Conservation (phyloP, 2,888 invertebrate species). For the Eubasilissa splendida region DNA sequence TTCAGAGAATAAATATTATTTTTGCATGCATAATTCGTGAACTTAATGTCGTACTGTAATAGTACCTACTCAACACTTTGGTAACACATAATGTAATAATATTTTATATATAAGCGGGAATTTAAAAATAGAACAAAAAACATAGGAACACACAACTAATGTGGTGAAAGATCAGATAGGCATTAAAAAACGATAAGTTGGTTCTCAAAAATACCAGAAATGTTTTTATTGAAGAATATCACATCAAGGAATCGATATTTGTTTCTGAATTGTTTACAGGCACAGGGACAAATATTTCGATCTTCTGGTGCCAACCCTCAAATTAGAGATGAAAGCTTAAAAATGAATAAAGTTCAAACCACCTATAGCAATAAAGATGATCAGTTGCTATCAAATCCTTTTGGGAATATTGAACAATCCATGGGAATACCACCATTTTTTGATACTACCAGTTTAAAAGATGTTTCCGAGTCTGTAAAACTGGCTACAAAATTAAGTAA, state of each 20-base stretch:
- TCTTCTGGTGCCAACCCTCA: slow-evolving; percentile 33
- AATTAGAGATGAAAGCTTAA: slow-evolving; percentile 12
- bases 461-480: slow-evolving; percentile 18
- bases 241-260: slow-evolving; percentile 2
- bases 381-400: slow-evolving; percentile 19
- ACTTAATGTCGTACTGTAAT: too few relatives aligned
- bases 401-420: slow-evolving; percentile 24
- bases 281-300: neutral
- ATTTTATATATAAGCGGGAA: slow-evolving; percentile 6
- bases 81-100: neutral
- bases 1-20: too few relatives aligned
- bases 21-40: too few relatives aligned
- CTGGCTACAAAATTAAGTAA: neutral
- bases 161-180: neutral
- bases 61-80: neutral
- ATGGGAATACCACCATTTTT: slow-evolving; percentile 28
- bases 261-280: neutral
- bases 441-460: slow-evolving; percentile 2
- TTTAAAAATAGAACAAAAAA: slow-evolving; percentile 24
- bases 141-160: neutral
- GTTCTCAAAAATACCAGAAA: neutral
- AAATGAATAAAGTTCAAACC: slow-evolving; percentile 21
- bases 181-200: neutral
- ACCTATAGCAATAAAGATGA: slow-evolving; percentile 3
- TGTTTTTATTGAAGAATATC: slow-evolving; percentile 20